phyloP scores from a whole-genome alignment of 1,140 invertebrate genomes.

The Onthophagus taurus region DNA sequence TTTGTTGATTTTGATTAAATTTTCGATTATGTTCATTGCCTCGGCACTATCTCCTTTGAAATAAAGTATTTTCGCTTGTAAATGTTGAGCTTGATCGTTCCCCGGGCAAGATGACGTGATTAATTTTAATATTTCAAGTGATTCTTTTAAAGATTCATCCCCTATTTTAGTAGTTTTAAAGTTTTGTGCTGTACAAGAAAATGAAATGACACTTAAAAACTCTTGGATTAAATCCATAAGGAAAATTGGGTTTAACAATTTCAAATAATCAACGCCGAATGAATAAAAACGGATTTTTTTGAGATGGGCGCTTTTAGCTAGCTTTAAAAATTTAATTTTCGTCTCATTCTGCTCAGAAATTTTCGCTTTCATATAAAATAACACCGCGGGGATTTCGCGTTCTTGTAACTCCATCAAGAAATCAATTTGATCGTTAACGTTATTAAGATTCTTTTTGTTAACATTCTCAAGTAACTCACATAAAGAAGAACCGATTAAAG shows the following conservation, averaged over 20 bases:
- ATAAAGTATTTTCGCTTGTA: slow-evolving; percentile 72
- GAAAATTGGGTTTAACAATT: slow-evolving; percentile 75
- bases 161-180: slow-evolving; percentile 33
- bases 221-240: slow-evolving; percentile 69
- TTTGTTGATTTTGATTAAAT: slow-evolving; percentile 61
- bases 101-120: slow-evolving; percentile 75
- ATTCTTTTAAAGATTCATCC: slow-evolving; percentile 47
- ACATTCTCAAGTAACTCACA: slow-evolving; percentile 64
- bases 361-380: slow-evolving; percentile 62
- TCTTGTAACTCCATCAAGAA: slow-evolving; percentile 75
- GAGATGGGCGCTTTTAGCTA: slow-evolving; percentile 62
- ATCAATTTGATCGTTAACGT: slow-evolving; percentile 77
- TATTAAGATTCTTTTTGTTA: slow-evolving; percentile 38
- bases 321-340: slow-evolving; percentile 54
- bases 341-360: slow-evolving; percentile 50
- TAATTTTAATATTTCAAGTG: slow-evolving; percentile 45
- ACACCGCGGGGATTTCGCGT: slow-evolving; percentile 43
- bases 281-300: slow-evolving; percentile 49
- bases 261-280: slow-evolving; percentile 68
- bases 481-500: slow-evolving; percentile 68
- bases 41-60: slow-evolving; percentile 62
- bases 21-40: slow-evolving; percentile 55
- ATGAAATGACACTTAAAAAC: slow-evolving; percentile 63
- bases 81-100: slow-evolving; percentile 59
- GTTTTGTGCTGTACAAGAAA: slow-evolving; percentile 1